These are phyloP conservation scores for Rambutsinella grinnellia DNA, from an alignment of 2,888 invertebrate genomes.

Conservation along the genomic window DNA sequence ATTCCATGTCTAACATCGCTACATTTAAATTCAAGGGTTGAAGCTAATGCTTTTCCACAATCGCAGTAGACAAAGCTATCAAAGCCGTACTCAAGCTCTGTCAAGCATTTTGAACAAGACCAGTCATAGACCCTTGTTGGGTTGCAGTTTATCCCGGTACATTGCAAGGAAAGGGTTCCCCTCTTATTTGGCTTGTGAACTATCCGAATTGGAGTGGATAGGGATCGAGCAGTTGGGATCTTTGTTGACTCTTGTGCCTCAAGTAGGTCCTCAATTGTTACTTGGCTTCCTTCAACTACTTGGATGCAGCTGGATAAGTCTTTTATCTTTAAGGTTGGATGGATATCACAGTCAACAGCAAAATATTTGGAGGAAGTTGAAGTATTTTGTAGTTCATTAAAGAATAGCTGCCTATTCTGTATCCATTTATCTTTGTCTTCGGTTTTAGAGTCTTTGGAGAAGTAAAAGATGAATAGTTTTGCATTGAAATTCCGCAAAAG, in stretches of 20 bases:
- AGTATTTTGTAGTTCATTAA: constrained; percentile 25
- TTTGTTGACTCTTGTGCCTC: neutral
- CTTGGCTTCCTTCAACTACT: constrained; percentile 10
- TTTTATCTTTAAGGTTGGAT: constrained; percentile 8
- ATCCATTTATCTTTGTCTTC: neutral
- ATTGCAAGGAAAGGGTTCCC: neutral
- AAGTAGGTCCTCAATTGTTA: constrained; percentile 12
- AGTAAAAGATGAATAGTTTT: constrained; percentile 16
- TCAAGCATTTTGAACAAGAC: constrained; percentile 18
- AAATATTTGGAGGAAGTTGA: neutral
- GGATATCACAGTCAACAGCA: constrained; percentile 44
- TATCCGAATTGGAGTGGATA: neutral
- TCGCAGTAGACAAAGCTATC: constrained; percentile 33
- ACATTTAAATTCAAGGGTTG: constrained; percentile 22
- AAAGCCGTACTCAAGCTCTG: constrained; percentile 23
- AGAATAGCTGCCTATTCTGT: constrained; percentile 26
- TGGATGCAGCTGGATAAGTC: constrained; percentile 2
- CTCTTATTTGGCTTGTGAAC: constrained; percentile 22
- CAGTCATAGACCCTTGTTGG: neutral
- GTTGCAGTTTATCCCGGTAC: constrained; percentile 28
- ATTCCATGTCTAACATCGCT: constrained; percentile 26
- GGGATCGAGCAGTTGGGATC: constrained; percentile 3
- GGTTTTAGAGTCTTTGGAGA: neutral
- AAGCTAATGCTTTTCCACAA: constrained; percentile 20
- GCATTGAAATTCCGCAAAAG: neutral